These are phyloP conservation scores for Teleogryllus oceanicus DNA, from an alignment of 2,888 invertebrate species.

Conservation along the genomic window DNA sequence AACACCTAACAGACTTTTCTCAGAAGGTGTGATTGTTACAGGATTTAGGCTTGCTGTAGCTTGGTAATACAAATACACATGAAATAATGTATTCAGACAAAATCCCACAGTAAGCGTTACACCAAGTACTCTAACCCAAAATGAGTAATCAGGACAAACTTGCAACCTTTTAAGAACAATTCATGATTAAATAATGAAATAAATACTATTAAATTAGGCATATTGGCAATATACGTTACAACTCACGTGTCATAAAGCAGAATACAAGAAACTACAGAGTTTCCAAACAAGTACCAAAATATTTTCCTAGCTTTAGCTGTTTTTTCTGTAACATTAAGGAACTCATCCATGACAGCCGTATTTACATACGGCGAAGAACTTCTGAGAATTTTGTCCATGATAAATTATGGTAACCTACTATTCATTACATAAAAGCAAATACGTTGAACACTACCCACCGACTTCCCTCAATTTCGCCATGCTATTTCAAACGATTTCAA, in stretches of 20 bases:
- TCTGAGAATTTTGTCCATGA: background rate
- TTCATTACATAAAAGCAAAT: too few relatives aligned
- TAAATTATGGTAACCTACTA: background rate
- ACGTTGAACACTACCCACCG: too few relatives aligned
- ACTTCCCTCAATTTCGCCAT: too few relatives aligned
- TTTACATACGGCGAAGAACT: background rate
- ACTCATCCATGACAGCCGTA: background rate
- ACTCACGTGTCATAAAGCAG: conserved; percentile 26
- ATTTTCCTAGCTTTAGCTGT: background rate
- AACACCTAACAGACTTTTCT: conserved; percentile 55
- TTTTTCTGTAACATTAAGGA: background rate
- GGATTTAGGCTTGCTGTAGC: conserved; percentile 48
- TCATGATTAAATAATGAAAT: conserved; percentile 18
- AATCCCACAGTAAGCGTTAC: conserved; percentile 36
- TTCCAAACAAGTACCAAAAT: background rate
- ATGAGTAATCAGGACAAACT: conserved; percentile 38
- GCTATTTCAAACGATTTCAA: too few relatives aligned
- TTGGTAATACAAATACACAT: conserved; percentile 51
- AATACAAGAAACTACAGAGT: conserved; percentile 11
- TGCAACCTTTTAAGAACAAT: conserved; percentile 44
- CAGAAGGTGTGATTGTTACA: conserved; percentile 51
- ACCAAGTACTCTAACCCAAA: conserved; percentile 36
- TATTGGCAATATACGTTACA: background rate
- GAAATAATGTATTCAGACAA: conserved; percentile 41
- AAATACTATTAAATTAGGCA: background rate